Evolutionary conservation across 2,113 vertebrate genomes (phyloP).

Genomic region (Elephas maximus): DNA sequence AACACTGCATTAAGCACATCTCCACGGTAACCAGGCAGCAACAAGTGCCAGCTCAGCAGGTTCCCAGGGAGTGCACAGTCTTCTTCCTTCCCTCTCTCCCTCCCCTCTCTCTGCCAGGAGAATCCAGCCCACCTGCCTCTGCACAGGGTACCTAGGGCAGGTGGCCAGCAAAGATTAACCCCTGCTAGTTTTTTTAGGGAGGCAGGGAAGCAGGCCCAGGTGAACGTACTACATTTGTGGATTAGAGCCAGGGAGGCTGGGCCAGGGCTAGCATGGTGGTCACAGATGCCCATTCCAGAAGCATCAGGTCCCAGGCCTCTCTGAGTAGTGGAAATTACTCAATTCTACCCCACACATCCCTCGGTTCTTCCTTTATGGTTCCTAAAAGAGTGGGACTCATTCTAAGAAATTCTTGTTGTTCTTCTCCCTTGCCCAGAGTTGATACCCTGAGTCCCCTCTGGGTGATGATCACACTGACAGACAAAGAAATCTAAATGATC

Average conservation of each 20-base stretch:
- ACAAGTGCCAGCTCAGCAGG: slow-evolving; percentile 88
- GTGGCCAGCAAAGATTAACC: slow-evolving; percentile 55
- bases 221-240: background rate
- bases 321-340: background rate
- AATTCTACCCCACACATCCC: background rate
- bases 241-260: background rate
- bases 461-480: background rate
- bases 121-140: slow-evolving; percentile 73
- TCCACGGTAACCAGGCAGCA: slow-evolving; percentile 88
- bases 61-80: slow-evolving; percentile 82
- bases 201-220: background rate
- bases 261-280: background rate
- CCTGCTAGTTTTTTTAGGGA: background rate
- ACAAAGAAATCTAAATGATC: slow-evolving; percentile 4
- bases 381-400: background rate
- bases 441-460: background rate
- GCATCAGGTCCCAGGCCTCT: background rate
- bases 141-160: slow-evolving; percentile 58
- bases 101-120: slow-evolving; percentile 37
- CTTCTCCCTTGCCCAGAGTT: background rate
- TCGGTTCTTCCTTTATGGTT: background rate
- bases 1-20: slow-evolving; percentile 89
- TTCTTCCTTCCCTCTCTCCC: slow-evolving; percentile 56
- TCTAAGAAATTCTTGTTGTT: background rate
- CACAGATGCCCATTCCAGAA: background rate